A percentile compares a stretch with the other conserved stretches of the same genome.
Conservation (phyloP, 2,113 vertebrate genomes). For the Nesoenas mayeri region DNA sequence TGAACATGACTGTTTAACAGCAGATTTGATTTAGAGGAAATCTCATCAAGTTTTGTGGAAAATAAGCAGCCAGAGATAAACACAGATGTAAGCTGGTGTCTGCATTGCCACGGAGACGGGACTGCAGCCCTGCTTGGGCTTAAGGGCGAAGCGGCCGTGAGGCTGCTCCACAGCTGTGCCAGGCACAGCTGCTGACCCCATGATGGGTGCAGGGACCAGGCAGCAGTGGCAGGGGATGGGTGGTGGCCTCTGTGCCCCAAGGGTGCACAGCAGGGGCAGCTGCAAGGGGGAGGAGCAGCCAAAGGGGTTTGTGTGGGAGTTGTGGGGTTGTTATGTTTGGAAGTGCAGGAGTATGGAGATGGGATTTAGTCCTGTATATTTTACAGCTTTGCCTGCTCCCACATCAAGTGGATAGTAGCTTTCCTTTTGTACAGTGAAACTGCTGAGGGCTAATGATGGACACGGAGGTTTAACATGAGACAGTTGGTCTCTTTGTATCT, state of each 20-base stretch:
- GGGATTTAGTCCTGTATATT: accelerated
- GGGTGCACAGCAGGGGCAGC: background rate
- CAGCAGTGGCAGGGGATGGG: background rate
- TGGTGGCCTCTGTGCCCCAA: accelerated
- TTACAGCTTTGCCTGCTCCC: background rate
- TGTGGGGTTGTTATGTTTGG: accelerated
- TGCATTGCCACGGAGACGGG: background rate
- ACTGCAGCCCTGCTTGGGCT: background rate
- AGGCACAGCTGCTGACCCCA: too few species aligned
- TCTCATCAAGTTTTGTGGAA: background rate
- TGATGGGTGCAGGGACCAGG: background rate
- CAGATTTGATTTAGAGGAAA: background rate
- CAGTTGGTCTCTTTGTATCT: background rate
- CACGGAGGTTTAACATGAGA: background rate
- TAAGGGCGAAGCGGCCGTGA: background rate
- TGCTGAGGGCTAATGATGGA: background rate
- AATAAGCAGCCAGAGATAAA: background rate
- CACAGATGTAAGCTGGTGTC: background rate
- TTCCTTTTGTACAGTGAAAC: background rate
- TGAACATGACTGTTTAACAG: background rate
- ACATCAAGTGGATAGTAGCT: background rate
- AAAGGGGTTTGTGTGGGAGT: background rate
- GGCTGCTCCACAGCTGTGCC: accelerated
- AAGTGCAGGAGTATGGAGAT: background rate
- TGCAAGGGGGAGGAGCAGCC: background rate